phyloP scores from a whole-genome alignment of 30 jellyfish, hydroid and myxozoan species.

The Mastigias papua region DNA sequence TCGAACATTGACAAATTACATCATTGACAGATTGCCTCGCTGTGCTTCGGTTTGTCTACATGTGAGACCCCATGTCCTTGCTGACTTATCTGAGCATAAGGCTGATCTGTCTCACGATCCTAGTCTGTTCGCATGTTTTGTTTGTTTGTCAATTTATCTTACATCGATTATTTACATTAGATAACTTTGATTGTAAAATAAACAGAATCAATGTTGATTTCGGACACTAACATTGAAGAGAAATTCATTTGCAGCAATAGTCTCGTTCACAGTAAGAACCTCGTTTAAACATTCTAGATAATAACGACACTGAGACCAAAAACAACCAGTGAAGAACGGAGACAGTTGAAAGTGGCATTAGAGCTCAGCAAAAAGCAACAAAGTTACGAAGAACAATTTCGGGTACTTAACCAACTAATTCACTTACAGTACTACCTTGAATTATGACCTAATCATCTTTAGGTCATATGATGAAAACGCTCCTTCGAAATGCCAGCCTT shows the following conservation, averaged over 20 bases:
- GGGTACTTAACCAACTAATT: constrained; percentile 62
- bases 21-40: too few species aligned
- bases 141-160: too few species aligned
- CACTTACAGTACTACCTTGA: constrained; percentile 3
- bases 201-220: too few species aligned
- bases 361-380: constrained; percentile 83
- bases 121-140: too few species aligned
- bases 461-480: neutral
- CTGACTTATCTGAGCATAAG: too few species aligned
- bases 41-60: too few species aligned
- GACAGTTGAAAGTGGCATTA: constrained; percentile 77
- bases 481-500: neutral
- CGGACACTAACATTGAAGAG: too few species aligned
- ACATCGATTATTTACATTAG: too few species aligned
- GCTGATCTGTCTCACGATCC: too few species aligned
- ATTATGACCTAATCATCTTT: neutral
- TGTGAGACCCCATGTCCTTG: too few species aligned
- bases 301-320: constrained; percentile 81
- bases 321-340: constrained; percentile 72
- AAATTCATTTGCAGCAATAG: neutral
- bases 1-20: too few species aligned
- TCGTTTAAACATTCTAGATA: constrained; percentile 47
- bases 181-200: too few species aligned
- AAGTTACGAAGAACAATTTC: constrained; percentile 62
- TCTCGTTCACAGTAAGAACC: constrained; percentile 5